Conservation (phyloP, 2,797 vertebrate genomes). For the Meriones psammophilus region DNA sequence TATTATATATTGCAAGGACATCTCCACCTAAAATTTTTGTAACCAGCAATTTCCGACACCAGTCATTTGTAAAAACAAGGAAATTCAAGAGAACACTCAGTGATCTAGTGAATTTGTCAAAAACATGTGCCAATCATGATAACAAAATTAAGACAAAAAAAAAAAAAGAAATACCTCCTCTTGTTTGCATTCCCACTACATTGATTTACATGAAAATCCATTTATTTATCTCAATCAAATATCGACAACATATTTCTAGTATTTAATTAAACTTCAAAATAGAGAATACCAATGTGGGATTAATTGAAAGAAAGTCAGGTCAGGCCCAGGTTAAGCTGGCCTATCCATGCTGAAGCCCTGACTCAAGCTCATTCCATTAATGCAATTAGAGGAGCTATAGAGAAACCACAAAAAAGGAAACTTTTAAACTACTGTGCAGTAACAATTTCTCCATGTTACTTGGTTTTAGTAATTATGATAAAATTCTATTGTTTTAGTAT, state of each 20-base stretch:
- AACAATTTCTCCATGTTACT: background rate
- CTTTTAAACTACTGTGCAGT: background rate
- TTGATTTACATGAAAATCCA: background rate
- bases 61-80: slow-evolving; percentile 26
- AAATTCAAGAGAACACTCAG: background rate
- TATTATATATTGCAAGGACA: background rate
- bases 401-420: background rate
- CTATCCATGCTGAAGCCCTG: accelerated
- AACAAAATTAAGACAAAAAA: background rate
- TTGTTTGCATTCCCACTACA: background rate
- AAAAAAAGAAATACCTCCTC: background rate
- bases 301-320: background rate
- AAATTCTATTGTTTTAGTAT: background rate
- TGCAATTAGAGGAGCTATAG: background rate
- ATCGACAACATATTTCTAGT: background rate
- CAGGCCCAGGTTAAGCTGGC: background rate
- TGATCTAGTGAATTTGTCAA: background rate
- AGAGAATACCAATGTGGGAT: background rate
- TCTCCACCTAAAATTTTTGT: background rate
- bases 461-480: background rate
- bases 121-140: background rate
- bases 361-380: accelerated
- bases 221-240: background rate
- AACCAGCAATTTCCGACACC: background rate
- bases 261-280: background rate